Evolutionary conservation across 2,888 invertebrate species (phyloP).

Genomic region (Molorchus minor): DNA sequence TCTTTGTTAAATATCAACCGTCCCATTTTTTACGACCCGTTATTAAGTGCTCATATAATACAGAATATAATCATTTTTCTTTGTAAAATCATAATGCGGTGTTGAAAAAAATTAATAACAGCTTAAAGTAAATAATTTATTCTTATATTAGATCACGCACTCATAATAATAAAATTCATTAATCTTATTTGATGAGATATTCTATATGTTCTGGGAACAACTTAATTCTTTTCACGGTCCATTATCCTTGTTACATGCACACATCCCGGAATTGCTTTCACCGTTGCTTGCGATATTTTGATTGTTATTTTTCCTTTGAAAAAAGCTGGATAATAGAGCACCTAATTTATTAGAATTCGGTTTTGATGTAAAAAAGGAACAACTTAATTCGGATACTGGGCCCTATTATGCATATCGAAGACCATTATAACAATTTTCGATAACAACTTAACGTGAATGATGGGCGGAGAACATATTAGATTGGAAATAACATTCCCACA

Average conservation of each 20-base stretch:
- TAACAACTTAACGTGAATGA: neutral
- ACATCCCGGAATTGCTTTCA: slow-evolving; percentile 33
- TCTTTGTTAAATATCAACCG: slow-evolving; percentile 38
- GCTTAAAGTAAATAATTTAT: slow-evolving; percentile 42
- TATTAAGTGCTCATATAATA: slow-evolving; percentile 36
- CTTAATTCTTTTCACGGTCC: slow-evolving; percentile 41
- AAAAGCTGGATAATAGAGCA: slow-evolving; percentile 8
- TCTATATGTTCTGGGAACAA: slow-evolving; percentile 40
- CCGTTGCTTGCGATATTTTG: slow-evolving; percentile 33
- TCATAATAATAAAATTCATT: slow-evolving; percentile 41
- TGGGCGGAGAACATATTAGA: neutral
- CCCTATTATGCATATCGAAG: neutral
- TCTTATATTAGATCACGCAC: slow-evolving; percentile 43
- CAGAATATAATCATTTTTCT: slow-evolving; percentile 33
- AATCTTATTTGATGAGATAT: slow-evolving; percentile 42
- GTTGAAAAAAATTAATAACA: slow-evolving; percentile 39
- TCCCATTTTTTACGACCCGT: slow-evolving; percentile 19
- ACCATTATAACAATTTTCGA: slow-evolving; percentile 1
- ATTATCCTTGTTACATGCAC: slow-evolving; percentile 32
- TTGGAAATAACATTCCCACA: neutral
- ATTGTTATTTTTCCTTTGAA: slow-evolving; percentile 33
- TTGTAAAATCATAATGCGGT: slow-evolving; percentile 30
- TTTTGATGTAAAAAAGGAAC: slow-evolving; percentile 12
- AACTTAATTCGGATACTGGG: slow-evolving; percentile 9
- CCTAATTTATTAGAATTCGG: slow-evolving; percentile 6